These are phyloP conservation scores for Mnemiopsis leidyi DNA, from an alignment of 37 sponge, comb jelly and placozoan species.

Conservation along the genomic window DNA sequence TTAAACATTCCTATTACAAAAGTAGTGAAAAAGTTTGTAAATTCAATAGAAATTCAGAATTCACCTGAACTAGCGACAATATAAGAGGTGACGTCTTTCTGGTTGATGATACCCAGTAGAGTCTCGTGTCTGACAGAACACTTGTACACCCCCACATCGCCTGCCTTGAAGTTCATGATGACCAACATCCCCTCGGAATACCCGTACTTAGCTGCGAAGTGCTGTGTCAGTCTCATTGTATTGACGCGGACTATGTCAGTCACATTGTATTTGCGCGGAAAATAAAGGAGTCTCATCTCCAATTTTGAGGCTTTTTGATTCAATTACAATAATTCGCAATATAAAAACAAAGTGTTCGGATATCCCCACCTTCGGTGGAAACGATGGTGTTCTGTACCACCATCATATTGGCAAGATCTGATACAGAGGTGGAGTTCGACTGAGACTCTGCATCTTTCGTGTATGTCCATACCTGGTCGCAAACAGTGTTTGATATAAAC, in stretches of 20 bases:
- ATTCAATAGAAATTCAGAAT: neutral
- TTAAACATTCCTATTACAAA: too few relatives aligned
- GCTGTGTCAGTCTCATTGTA: neutral
- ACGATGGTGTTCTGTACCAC: conserved; percentile 15
- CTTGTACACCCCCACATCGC: neutral
- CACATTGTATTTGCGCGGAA: neutral
- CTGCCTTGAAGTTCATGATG: neutral
- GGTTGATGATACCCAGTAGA: neutral
- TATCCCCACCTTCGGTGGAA: neutral
- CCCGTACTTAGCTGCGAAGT: conserved; percentile 6
- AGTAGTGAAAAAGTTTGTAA: neutral
- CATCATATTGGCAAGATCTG: conserved; percentile 6
- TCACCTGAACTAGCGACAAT: neutral
- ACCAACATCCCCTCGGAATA: neutral
- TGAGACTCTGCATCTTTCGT: neutral
- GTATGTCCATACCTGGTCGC: neutral
- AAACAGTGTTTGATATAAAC: too few relatives aligned
- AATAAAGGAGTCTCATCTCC: too few relatives aligned
- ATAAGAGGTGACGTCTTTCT: neutral
- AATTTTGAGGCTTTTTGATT: too few relatives aligned
- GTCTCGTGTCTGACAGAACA: neutral
- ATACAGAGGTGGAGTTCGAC: neutral
- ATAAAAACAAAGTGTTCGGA: too few relatives aligned
- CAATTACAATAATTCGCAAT: too few relatives aligned
- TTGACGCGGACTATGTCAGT: neutral